Evolutionary conservation across 2,888 invertebrate genomes (phyloP), one percentile per base, ranked within the genome.

Genomic region (Polydrusus cervinus): DNA sequence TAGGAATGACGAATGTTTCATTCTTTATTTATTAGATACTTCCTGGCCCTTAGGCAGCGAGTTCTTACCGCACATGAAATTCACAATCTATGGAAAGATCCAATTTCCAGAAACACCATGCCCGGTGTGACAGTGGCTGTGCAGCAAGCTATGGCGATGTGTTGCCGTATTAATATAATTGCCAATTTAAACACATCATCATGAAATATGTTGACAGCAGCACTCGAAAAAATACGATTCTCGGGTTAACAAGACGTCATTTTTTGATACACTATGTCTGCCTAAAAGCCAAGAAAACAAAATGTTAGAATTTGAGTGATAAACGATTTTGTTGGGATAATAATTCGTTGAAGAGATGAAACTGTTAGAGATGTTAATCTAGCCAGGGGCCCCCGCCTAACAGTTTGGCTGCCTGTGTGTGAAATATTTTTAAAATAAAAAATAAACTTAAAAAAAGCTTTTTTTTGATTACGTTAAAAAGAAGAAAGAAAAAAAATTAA

Each of bases 171-270:
- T 72, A 72, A 67, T 67, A 73, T 73, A 73, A 73, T 73, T 73
- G 73, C 67, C 73, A 73, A 73, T 67, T 73, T 73, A 73, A 67
- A 67, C 61, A 73, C 60, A 61, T 67, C 67, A 73, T 13, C 66
- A 67, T 49, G 51, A 67, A 66, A 73, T 73, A 67, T 73, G 47
- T 73, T 60, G 73, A 67, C 67, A 70, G 70, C 38, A 16, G 38
- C 62, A 51, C 51, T 61, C 62, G 61, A 62, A 70, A 68, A 70
- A 70, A 61, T 70, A 34, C 40, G 49, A 49, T 70, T 70, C 20
- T 57, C 16, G 61, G 62, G 68, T 68, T 68, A 68, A 68, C 68
- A 68, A 68, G 68, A 38, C 60, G 68, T 53, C 55, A 53, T 68
- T 57, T 60, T 68, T 20, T 53, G 53, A 53, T 53, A 53, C 53